Evolutionary conservation across 2,113 vertebrate species (phyloP).

Genomic region (Microcebus jonahi): DNA sequence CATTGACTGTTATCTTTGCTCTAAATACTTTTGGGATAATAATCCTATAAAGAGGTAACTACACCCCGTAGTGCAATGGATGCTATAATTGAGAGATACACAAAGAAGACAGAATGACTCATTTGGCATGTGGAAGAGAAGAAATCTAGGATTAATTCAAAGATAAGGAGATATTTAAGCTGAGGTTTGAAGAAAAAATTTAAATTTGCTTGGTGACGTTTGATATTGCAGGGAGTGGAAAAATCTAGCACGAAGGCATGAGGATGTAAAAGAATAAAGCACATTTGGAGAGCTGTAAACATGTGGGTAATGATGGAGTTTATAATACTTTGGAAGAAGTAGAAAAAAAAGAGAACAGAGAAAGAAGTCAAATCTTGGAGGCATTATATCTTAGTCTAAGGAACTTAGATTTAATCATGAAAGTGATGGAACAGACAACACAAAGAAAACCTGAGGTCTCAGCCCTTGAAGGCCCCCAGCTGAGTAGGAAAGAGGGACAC

Average conservation of each 20-base stretch:
- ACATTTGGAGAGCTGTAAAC: not conserved
- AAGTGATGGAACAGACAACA: not conserved
- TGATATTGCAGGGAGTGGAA: not conserved
- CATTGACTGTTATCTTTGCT: not conserved
- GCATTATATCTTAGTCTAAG: not conserved
- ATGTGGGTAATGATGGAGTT: not conserved
- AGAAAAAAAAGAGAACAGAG: not conserved
- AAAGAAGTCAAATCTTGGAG: not conserved
- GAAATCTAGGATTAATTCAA: slow-evolving; percentile 25
- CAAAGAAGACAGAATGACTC: not conserved
- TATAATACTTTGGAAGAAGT: not conserved
- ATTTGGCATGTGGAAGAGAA: not conserved
- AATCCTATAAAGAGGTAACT: not conserved
- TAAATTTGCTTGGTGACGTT: not conserved
- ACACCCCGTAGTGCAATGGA: not conserved
- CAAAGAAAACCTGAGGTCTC: not conserved
- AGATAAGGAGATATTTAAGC: not conserved
- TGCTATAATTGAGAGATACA: not conserved
- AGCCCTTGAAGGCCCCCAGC: not conserved
- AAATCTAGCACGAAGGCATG: not conserved
- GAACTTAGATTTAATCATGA: not conserved
- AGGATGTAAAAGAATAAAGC: not conserved
- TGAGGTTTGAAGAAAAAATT: not conserved
- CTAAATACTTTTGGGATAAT: not conserved
- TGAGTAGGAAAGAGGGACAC: not conserved